A percentile compares a stretch with the other conserved stretches of the same genome.
Evolutionary conservation across 2,113 vertebrate genomes (phyloP).

Genomic region (Stegostoma tigrinum): DNA sequence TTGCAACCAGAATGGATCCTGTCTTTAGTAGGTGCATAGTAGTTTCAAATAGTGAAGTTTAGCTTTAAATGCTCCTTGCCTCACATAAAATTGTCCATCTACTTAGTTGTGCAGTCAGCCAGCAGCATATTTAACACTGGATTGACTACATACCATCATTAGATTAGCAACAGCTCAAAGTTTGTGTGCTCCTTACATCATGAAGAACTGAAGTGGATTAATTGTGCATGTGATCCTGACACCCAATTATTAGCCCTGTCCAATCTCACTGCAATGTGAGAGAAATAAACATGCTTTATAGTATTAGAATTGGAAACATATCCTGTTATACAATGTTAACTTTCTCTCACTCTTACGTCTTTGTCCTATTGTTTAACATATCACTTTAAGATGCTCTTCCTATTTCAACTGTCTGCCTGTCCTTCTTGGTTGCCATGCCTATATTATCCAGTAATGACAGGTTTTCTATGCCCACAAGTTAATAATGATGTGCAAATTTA

Average conservation of each 20-base stretch:
- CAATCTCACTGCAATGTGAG: background rate
- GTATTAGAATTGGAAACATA: background rate
- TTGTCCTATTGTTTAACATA: background rate
- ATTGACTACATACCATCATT: background rate
- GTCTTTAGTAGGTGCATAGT: no score
- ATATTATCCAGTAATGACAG: background rate
- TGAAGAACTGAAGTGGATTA: background rate
- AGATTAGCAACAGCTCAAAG: background rate
- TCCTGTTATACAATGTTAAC: background rate
- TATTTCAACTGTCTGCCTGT: background rate
- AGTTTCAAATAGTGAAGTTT: no score
- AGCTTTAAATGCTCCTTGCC: no score
- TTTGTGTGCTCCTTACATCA: background rate
- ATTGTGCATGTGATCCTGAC: background rate
- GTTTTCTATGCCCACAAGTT: slow-evolving; percentile 9
- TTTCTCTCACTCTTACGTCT: background rate
- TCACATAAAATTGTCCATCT: background rate
- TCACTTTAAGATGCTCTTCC: background rate
- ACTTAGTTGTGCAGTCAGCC: background rate
- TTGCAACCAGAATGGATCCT: no score
- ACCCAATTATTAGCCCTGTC: background rate
- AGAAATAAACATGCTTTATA: background rate
- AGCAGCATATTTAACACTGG: background rate
- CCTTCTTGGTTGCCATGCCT: background rate
- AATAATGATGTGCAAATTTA: background rate